A percentile compares a stretch with the other conserved stretches of the same genome.
phyloP scores from a whole-genome alignment of 2,888 invertebrate species.

The Schizaphis graminum region DNA sequence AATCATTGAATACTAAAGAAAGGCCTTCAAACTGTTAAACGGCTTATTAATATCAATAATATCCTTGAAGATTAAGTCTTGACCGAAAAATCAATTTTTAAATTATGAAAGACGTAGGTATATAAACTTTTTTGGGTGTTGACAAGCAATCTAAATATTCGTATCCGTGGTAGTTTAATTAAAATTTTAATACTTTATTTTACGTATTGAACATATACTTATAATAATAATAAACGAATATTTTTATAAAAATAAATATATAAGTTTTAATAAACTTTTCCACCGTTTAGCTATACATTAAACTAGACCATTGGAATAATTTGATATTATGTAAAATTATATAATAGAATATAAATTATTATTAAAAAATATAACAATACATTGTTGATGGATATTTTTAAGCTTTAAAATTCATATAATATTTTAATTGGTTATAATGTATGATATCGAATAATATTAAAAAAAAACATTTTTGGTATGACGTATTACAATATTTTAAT shows the following conservation, averaged over 20 bases:
- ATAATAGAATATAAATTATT: not conserved
- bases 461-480: not conserved
- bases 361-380: too few species aligned
- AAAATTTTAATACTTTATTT: not conserved
- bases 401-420: too few species aligned
- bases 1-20: not conserved
- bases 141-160: not conserved
- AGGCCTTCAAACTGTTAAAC: not conserved
- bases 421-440: too few species aligned
- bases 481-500: not conserved
- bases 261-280: not conserved
- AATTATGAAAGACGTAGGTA: not conserved
- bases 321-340: not conserved
- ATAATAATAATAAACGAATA: not conserved
- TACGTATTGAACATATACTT: not conserved
- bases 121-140: not conserved
- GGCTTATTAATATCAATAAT: not conserved
- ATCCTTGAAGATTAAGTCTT: slow-evolving; percentile 28
- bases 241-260: not conserved
- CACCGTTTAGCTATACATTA: not conserved
- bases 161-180: not conserved
- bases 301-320: not conserved
- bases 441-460: not conserved
- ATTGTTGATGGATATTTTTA: too few species aligned
- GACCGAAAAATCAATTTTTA: slow-evolving; percentile 23